These are phyloP conservation scores for Chamaetylas fuelleborni DNA, from an alignment of 2,113 vertebrate species.

Conservation along the genomic window DNA sequence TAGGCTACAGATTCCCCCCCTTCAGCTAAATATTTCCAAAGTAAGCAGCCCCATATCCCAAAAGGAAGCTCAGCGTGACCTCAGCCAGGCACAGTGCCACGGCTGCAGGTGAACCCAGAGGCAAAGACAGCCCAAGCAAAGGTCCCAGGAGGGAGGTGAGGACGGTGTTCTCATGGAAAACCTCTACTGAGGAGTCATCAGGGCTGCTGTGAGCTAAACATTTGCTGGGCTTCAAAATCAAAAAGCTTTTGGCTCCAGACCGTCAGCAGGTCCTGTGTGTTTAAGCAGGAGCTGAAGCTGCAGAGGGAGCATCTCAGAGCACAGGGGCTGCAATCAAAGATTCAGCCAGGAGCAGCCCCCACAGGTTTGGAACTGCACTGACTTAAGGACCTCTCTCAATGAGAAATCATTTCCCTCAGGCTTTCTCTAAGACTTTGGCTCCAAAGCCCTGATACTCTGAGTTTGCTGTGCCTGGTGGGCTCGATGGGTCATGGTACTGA, in stretches of 20 bases:
- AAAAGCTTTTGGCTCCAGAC: not conserved
- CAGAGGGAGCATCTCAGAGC: not conserved
- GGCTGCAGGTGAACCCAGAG: not conserved
- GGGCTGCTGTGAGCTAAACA: not conserved
- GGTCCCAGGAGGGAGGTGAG: accelerated
- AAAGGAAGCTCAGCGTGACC: not conserved
- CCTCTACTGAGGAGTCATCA: not conserved
- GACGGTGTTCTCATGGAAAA: not conserved
- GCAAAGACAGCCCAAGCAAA: not conserved
- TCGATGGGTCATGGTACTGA: accelerated
- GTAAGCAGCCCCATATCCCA: not conserved
- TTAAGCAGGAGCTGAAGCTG: not conserved
- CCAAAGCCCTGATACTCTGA: not conserved
- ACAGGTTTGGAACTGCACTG: not conserved
- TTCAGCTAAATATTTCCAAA: not conserved
- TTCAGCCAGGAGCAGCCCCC: not conserved
- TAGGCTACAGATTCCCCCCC: not conserved
- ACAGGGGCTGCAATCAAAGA: not conserved
- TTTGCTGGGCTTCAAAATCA: not conserved
- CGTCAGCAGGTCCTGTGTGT: accelerated
- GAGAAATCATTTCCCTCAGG: not conserved
- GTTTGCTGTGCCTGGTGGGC: not conserved
- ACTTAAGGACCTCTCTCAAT: not conserved
- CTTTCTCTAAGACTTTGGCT: not conserved
- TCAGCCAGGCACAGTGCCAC: not conserved